Evolutionary conservation across 2,113 vertebrate genomes (phyloP).

Genomic region (Dendrocopos noguchii): DNA sequence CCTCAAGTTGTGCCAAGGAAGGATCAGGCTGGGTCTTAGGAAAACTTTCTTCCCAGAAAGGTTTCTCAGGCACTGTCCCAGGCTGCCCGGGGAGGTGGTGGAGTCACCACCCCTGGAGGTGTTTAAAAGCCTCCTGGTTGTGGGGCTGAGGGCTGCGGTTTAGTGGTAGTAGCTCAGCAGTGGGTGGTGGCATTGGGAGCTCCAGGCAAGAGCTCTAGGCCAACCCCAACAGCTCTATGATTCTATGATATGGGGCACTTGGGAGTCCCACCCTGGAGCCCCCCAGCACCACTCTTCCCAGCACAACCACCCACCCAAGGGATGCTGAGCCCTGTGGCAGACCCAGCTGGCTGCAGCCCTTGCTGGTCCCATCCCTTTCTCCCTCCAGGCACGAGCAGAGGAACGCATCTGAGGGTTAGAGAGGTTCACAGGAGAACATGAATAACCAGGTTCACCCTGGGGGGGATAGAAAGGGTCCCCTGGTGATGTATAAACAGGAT

Average conservation of each 20-base stretch:
- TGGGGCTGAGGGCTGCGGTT: too few relatives aligned
- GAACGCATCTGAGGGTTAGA: neutral
- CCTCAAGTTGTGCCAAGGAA: too few relatives aligned
- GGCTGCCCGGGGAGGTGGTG: too few relatives aligned
- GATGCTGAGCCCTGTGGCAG: neutral
- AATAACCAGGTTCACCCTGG: neutral
- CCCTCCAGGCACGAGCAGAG: neutral
- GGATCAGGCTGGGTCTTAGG: too few relatives aligned
- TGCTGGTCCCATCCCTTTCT: neutral
- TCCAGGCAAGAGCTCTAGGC: too few relatives aligned
- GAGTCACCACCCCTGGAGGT: too few relatives aligned
- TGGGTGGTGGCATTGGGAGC: too few relatives aligned
- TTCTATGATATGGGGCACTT: neutral
- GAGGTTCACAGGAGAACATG: accelerated
- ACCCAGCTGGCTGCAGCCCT: neutral
- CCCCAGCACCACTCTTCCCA: accelerated
- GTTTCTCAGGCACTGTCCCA: too few relatives aligned
- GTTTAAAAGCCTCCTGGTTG: too few relatives aligned
- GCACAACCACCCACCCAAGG: accelerated
- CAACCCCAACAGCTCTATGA: too few relatives aligned
- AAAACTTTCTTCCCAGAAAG: too few relatives aligned
- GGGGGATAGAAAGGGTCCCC: neutral
- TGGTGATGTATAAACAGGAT: neutral
- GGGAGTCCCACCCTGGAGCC: accelerated
- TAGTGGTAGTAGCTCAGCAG: too few relatives aligned